phyloP scores from a whole-genome alignment of 2,797 vertebrate genomes.

The Acrocephalus scirpaceus region DNA sequence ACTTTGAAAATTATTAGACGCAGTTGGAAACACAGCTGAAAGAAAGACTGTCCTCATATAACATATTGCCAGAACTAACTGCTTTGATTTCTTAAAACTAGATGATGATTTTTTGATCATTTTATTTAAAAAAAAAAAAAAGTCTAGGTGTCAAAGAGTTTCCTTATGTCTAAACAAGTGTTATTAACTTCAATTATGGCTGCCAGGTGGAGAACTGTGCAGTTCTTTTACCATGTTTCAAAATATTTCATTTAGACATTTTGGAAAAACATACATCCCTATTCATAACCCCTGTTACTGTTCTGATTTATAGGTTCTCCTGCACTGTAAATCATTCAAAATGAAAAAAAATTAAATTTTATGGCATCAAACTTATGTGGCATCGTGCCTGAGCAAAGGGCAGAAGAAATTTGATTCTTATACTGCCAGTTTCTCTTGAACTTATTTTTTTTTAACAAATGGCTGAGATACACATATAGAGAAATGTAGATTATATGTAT shows the following conservation, averaged over 20 bases:
- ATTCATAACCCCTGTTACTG: slow-evolving; percentile 88
- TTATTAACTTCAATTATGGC: slow-evolving; percentile 92
- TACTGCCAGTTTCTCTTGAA: slow-evolving; percentile 73
- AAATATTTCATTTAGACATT: slow-evolving; percentile 89
- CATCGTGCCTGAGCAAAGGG: slow-evolving; percentile 74
- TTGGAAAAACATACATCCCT: slow-evolving; percentile 91
- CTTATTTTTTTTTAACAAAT: slow-evolving; percentile 57
- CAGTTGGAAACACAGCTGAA: slow-evolving; percentile 77
- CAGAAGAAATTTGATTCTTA: slow-evolving; percentile 74
- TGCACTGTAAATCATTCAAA: slow-evolving; percentile 81
- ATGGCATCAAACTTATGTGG: slow-evolving; percentile 76
- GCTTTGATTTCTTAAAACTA: slow-evolving; percentile 83
- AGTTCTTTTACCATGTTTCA: slow-evolving; percentile 83
- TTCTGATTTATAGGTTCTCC: slow-evolving; percentile 88
- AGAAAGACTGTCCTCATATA: slow-evolving; percentile 72
- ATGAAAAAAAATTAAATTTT: slow-evolving; percentile 81
- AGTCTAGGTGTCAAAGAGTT: slow-evolving; percentile 87
- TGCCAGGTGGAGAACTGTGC: slow-evolving; percentile 89
- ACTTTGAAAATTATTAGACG: slow-evolving; percentile 77
- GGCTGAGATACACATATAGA: slow-evolving; percentile 34
- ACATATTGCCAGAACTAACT: slow-evolving; percentile 78
- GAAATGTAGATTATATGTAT: slow-evolving; percentile 38
- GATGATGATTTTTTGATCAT: slow-evolving; percentile 87
- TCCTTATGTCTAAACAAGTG: slow-evolving; percentile 86
- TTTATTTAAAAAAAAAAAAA: slow-evolving; percentile 82